Evolutionary conservation across 2,888 invertebrate genomes (phyloP), one percentile per base, ranked within the genome.

Genomic region (Saturnia pavonia): DNA sequence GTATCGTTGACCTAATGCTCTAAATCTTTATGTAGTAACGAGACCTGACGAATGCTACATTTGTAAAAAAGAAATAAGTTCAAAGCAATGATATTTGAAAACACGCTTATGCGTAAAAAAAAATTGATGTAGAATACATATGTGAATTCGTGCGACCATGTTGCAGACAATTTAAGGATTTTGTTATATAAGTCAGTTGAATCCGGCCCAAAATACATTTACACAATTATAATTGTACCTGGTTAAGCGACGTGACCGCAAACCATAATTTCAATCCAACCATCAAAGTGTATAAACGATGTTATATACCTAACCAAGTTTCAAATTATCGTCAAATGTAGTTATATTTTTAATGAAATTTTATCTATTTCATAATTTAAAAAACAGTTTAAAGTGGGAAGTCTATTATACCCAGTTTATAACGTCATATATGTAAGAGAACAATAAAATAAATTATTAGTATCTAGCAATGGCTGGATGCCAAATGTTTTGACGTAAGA

Each of bases 401-500:
- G 63, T 63, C 25, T 63, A 34, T 65, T 65, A 25, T 25, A 65
- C 34, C 51, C 11, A 63, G 45, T 71, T 71, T 68, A 68, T 51
- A 65, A n/a, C 16, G 34, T 40, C 68, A 69, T 69, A 45, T 34
- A 65, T 57, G 71, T 25, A 48, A 42, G 34, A 60, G 40, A 63
- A 68, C 63, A 68, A 71, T 69, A 54, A 68, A 69, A 71, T 68
- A 42, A 68, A 65, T 68, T 68, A 68, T 71, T 54, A 19, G 51
- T 63, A 51, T 51, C 71, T 71, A 54, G 60, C 22, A n/a, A 60
- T 73, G 73, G 73, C 70, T 27, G 42, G 48, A 54, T 51, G 71
- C 73, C 73, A 73, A 73, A 48, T 66, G 67, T 70, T 67, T 71
- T 71, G 71, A 71, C 70, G 70, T 67, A 73, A 72, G 34, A 70